These are phyloP conservation scores for Bagarius yarrelli DNA, from an alignment of 2,113 vertebrate genomes.

Conservation along the genomic window DNA sequence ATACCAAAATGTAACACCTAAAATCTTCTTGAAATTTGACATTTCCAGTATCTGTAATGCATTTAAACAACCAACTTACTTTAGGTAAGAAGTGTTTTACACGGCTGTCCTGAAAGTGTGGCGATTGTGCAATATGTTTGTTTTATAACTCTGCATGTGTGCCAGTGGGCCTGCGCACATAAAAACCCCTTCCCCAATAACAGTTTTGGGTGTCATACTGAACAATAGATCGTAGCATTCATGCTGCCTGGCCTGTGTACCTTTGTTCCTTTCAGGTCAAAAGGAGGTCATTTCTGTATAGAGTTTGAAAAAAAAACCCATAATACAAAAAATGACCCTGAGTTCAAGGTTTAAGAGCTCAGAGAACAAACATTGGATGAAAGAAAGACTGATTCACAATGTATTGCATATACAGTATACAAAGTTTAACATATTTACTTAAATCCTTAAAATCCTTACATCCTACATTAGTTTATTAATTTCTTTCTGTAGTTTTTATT, in stretches of 20 bases:
- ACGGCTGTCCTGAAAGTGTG: constrained; percentile 28
- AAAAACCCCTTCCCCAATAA: constrained; percentile 29
- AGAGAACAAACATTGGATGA: background rate
- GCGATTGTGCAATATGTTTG: constrained; percentile 34
- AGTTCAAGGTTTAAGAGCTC: background rate
- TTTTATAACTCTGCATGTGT: constrained; percentile 49
- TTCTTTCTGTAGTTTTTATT: background rate
- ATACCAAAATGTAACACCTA: background rate
- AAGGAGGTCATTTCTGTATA: constrained; percentile 2
- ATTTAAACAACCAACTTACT: constrained; percentile 1
- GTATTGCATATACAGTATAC: background rate
- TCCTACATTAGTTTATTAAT: background rate
- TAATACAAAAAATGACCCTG: constrained; percentile 19
- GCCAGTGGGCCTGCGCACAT: constrained; percentile 43
- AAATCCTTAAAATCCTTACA: background rate
- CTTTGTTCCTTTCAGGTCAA: constrained; percentile 43
- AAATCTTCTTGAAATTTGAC: background rate
- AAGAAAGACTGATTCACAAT: background rate
- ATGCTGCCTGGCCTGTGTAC: constrained; percentile 25
- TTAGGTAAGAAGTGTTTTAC: constrained; percentile 5
- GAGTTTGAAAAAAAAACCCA: constrained; percentile 36
- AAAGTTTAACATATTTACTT: background rate
- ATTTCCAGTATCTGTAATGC: background rate
- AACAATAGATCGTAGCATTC: constrained; percentile 22
- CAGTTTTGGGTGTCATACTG: constrained; percentile 30